phyloP scores from a whole-genome alignment of 2,888 invertebrate genomes.

The Leptopterna dolabrata region DNA sequence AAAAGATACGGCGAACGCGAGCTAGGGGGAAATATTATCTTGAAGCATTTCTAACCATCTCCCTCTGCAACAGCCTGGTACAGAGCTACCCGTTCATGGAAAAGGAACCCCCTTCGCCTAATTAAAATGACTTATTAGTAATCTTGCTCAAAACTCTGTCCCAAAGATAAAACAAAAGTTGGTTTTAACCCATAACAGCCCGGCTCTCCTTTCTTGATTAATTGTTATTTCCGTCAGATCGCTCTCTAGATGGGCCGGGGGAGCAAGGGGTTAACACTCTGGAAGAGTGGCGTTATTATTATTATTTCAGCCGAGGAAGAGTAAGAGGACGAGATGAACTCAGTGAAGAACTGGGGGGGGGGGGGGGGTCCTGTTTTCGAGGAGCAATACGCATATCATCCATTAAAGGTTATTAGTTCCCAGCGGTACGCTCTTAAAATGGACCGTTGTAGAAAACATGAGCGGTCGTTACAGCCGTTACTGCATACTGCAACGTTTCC shows the following conservation, averaged over 20 bases:
- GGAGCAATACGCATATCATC: too few relatives aligned
- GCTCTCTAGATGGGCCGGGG: not conserved
- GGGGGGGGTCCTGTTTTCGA: too few relatives aligned
- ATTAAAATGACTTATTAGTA: constrained; percentile 48
- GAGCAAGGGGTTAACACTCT: not conserved
- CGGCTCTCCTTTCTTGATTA: not conserved
- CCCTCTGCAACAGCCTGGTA: not conserved
- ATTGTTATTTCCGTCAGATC: not conserved
- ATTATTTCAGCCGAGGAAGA: too few relatives aligned
- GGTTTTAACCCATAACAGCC: not conserved
- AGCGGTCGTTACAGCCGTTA: too few relatives aligned
- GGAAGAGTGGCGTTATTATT: too few relatives aligned
- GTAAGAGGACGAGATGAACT: too few relatives aligned
- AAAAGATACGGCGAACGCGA: not conserved
- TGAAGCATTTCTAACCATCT: not conserved
- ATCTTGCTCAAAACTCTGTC: constrained; percentile 34
- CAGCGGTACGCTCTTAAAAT: too few relatives aligned
- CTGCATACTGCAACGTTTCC: too few relatives aligned
- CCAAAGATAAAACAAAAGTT: constrained; percentile 18
- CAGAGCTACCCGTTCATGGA: not conserved
- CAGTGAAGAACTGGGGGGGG: too few relatives aligned
- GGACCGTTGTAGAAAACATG: too few relatives aligned
- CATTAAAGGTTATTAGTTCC: too few relatives aligned
- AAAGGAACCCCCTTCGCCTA: not conserved
- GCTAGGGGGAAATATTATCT: not conserved